Evolutionary conservation across 1,140 invertebrate genomes (phyloP).

Genomic region (Mizuhopecten yessoensis): DNA sequence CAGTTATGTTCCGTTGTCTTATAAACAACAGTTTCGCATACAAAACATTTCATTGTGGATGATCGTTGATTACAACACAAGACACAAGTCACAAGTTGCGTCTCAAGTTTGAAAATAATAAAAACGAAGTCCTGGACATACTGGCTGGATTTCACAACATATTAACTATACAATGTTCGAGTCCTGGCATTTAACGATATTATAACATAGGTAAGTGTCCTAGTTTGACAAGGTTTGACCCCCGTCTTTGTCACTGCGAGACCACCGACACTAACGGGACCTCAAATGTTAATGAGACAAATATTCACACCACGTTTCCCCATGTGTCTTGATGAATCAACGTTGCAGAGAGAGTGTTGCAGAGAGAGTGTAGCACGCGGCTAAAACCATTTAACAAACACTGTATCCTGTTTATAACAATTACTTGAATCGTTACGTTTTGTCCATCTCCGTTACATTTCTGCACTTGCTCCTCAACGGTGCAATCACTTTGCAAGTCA

Average conservation of each 20-base stretch:
- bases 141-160: constrained; percentile 1
- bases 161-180: neutral
- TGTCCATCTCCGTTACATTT: neutral
- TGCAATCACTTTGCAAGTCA: neutral
- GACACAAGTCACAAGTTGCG: neutral
- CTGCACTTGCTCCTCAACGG: neutral
- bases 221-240: neutral
- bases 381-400: neutral
- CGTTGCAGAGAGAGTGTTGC: neutral
- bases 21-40: neutral
- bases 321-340: neutral
- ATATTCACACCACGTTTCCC: neutral
- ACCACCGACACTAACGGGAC: neutral
- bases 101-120: neutral
- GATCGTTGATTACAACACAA: neutral
- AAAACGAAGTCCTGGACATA: neutral
- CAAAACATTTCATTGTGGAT: neutral
- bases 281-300: neutral
- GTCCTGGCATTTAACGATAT: neutral
- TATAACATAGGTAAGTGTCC: neutral
- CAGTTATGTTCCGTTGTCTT: neutral
- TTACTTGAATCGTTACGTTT: neutral
- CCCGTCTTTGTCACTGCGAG: neutral
- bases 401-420: neutral
- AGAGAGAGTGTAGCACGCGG: neutral